These are phyloP conservation scores for Coracias cyanogaster DNA, from an alignment of 2,797 vertebrate species.

Conservation along the genomic window DNA sequence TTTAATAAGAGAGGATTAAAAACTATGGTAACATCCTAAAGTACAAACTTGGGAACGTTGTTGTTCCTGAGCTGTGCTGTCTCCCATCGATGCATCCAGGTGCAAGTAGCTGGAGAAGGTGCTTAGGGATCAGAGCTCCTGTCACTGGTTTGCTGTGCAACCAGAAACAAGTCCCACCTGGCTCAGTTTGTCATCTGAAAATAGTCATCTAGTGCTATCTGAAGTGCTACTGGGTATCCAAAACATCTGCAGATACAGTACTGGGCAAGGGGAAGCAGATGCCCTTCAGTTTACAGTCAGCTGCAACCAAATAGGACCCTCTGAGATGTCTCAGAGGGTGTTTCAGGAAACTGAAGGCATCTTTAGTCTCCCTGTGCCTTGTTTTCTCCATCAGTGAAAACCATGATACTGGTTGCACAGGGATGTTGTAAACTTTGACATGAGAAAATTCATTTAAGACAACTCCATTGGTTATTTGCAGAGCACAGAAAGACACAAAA, in stretches of 20 bases:
- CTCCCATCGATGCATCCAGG: fast-evolving
- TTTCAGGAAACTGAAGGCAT: not conserved
- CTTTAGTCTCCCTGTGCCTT: not conserved
- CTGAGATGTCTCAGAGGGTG: not conserved
- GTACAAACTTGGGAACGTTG: not conserved
- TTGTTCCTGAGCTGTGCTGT: not conserved
- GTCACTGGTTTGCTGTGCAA: not conserved
- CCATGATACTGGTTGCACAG: not conserved
- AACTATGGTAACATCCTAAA: not conserved
- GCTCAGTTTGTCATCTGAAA: not conserved
- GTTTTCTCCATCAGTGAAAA: not conserved
- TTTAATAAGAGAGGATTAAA: not conserved
- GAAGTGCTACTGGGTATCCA: not conserved
- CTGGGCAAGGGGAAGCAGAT: not conserved
- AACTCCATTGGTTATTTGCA: not conserved
- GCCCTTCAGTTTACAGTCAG: not conserved
- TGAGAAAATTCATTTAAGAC: not conserved
- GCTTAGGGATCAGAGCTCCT: not conserved
- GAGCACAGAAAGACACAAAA: not conserved
- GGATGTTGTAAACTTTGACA: not conserved
- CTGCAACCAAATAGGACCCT: not conserved
- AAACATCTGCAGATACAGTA: not conserved
- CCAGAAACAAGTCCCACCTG: not conserved
- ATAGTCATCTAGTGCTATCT: not conserved
- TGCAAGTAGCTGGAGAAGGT: not conserved